Evolutionary conservation across 2,888 invertebrate genomes (phyloP).

Genomic region (Lucinisca nassula): DNA sequence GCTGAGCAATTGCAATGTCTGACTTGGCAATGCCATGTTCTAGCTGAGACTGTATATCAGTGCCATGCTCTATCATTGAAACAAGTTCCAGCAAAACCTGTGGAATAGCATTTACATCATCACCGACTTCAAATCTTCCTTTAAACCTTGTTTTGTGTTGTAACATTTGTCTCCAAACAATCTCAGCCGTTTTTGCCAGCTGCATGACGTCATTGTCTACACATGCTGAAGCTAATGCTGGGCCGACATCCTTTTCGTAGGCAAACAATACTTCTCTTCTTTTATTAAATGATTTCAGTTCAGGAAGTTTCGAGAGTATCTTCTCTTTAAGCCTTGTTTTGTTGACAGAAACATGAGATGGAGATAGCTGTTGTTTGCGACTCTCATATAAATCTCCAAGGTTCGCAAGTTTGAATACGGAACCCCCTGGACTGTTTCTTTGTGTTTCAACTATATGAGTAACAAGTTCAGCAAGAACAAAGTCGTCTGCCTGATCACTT

Average conservation of each 20-base stretch:
- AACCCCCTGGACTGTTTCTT: neutral
- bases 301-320: neutral
- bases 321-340: neutral
- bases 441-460: neutral
- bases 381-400: neutral
- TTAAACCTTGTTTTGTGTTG: neutral
- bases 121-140: neutral
- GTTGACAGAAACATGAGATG: neutral
- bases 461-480: neutral
- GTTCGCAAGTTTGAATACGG: neutral
- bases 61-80: conserved; percentile 35
- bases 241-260: neutral
- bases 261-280: neutral
- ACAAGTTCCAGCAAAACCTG: conserved; percentile 26
- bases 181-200: neutral
- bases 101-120: conserved; percentile 18
- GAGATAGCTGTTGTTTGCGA: neutral
- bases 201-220: neutral
- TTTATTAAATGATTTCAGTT: neutral
- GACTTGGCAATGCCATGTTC: neutral
- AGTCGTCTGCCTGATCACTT: neutral
- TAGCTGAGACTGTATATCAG: neutral
- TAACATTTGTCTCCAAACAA: neutral
- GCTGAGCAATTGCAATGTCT: conserved; percentile 29
- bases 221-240: neutral